phyloP scores from a whole-genome alignment of 2,888 invertebrate species.

The Alloscopus bannaensis region DNA sequence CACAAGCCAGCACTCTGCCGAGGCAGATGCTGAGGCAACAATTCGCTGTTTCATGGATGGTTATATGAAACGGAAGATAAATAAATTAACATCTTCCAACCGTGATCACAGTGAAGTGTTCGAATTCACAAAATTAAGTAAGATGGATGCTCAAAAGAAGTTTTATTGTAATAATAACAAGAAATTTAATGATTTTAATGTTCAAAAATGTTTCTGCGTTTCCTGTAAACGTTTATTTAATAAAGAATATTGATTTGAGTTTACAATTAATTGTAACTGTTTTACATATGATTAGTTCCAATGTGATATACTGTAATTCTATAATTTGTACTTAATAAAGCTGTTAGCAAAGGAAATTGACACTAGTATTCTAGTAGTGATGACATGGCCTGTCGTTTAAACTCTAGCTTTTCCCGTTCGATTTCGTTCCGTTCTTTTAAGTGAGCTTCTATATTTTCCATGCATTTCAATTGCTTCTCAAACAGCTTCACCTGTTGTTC shows the following conservation, averaged over 20 bases:
- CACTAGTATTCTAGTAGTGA: background rate
- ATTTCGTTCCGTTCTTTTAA: background rate
- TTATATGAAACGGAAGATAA: background rate
- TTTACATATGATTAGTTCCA: background rate
- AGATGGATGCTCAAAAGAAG: background rate
- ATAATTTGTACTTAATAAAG: background rate
- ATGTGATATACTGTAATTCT: background rate
- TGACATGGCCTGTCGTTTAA: background rate
- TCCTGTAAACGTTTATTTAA: background rate
- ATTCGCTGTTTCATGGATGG: background rate
- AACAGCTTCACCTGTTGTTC: background rate
- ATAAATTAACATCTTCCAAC: background rate
- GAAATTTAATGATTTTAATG: background rate
- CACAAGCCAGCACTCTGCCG: background rate
- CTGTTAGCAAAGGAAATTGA: background rate
- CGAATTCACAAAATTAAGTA: background rate
- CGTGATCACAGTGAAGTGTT: background rate
- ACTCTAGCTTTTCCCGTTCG: background rate
- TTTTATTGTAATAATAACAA: background rate
- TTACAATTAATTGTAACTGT: background rate
- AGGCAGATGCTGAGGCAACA: conserved; percentile 10
- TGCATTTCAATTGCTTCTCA: background rate
- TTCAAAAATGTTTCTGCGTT: background rate
- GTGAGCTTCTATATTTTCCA: background rate
- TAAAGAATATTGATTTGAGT: background rate